Conservation (phyloP, 2,888 invertebrate genomes). For the Escarpia spicata region DNA sequence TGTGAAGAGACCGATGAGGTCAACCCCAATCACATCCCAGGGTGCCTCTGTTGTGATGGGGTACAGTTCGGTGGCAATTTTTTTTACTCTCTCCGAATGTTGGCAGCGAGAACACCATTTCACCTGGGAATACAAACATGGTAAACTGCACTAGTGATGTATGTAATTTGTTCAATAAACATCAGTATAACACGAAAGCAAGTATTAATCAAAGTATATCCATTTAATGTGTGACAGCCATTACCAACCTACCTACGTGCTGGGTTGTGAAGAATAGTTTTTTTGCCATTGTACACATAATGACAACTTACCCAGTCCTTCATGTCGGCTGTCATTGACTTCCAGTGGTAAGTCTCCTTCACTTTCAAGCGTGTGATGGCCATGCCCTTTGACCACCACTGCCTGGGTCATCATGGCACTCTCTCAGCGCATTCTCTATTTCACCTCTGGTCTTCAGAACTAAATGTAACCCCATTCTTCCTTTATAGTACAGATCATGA, state of each 20-base stretch:
- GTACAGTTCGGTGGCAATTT: neutral
- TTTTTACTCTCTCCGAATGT: neutral
- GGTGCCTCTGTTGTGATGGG: neutral
- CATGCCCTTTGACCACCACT: neutral
- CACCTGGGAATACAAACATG: neutral
- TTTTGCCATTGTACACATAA: neutral
- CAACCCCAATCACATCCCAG: neutral
- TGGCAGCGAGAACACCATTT: neutral
- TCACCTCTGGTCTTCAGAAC: conserved; percentile 20
- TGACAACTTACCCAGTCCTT: neutral
- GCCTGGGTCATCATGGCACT: neutral
- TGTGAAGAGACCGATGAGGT: neutral
- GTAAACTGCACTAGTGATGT: neutral
- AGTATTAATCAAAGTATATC: too few species aligned
- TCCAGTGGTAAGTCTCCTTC: neutral
- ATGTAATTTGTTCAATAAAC: too few species aligned
- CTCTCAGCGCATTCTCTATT: neutral
- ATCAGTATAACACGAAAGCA: too few species aligned
- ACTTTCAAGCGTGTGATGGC: neutral
- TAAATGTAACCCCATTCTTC: neutral
- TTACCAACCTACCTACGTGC: neutral
- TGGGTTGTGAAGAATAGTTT: neutral
- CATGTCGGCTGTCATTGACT: neutral
- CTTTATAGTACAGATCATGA: neutral
- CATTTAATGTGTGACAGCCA: neutral